phyloP scores from a whole-genome alignment of 2,113 vertebrate genomes.

The Tenrec ecaudatus region DNA sequence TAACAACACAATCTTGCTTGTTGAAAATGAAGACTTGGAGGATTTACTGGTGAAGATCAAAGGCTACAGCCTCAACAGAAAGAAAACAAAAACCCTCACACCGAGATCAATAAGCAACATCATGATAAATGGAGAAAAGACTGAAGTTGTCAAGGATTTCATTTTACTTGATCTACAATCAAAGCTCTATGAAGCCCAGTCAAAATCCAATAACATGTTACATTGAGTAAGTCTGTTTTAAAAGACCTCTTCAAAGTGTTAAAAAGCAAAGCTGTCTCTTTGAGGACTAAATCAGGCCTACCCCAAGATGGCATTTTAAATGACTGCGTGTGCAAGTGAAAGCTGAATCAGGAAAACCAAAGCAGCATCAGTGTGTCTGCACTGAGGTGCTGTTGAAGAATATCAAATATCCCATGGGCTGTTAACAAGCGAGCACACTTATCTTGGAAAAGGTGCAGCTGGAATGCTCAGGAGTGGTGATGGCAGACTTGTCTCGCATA shows the following conservation, averaged over 20 bases:
- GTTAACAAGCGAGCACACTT: too few species aligned
- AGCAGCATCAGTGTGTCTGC: too few species aligned
- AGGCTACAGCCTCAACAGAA: not conserved
- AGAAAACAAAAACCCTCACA: not conserved
- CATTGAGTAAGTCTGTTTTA: not conserved
- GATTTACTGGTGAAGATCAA: not conserved
- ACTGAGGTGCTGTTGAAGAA: too few species aligned
- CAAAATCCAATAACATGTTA: not conserved
- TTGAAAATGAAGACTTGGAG: not conserved
- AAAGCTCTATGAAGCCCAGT: not conserved
- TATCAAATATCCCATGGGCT: too few species aligned
- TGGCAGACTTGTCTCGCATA: too few species aligned
- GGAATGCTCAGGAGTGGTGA: too few species aligned
- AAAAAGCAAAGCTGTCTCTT: too few species aligned
- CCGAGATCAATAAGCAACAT: not conserved
- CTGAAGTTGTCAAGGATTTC: not conserved
- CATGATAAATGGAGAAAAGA: not conserved
- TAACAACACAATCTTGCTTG: not conserved
- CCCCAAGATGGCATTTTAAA: too few species aligned
- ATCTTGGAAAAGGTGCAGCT: too few species aligned
- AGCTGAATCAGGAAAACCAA: too few species aligned
- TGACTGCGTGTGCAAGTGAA: too few species aligned
- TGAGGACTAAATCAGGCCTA: too few species aligned
- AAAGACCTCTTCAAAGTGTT: not conserved
- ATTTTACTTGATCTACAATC: not conserved